These are phyloP conservation scores for Archips xylosteana DNA, from an alignment of 2,888 invertebrate species.

Conservation along the genomic window DNA sequence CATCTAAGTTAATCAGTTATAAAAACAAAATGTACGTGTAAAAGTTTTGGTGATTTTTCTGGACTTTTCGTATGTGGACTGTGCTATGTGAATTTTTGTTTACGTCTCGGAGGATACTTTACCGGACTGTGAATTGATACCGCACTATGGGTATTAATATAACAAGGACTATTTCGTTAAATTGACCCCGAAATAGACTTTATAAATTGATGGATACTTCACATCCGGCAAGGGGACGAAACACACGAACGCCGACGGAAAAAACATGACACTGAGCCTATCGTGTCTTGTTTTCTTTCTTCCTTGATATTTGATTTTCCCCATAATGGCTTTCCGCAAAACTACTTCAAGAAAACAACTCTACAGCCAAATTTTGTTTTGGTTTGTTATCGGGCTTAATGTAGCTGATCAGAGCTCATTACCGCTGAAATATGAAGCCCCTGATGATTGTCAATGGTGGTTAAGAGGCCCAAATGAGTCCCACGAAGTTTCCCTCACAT, in stretches of 20 bases:
- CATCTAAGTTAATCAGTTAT: conserved; percentile 39
- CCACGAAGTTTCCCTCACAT: conserved; percentile 91
- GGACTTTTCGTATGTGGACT: conserved; percentile 57
- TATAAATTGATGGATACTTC: conserved; percentile 83
- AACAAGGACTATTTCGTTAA: conserved; percentile 70
- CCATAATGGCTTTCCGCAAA: conserved; percentile 75
- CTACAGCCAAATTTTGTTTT: conserved; percentile 73
- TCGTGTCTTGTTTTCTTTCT: conserved; percentile 80
- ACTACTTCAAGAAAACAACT: conserved; percentile 67
- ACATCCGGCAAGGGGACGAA: conserved; percentile 79
- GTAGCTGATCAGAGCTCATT: conserved; percentile 81
- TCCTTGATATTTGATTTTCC: conserved; percentile 80
- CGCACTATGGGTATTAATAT: conserved; percentile 63
- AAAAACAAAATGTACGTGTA: conserved; percentile 44
- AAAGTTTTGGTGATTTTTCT: conserved; percentile 45
- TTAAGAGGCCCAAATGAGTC: conserved; percentile 86
- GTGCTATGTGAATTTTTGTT: conserved; percentile 63
- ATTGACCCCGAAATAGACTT: conserved; percentile 70
- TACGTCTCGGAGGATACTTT: conserved; percentile 53
- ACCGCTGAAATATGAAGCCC: conserved; percentile 90
- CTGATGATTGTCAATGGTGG: conserved; percentile 95
- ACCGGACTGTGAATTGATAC: conserved; percentile 57
- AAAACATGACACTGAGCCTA: conserved; percentile 84
- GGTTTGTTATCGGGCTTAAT: conserved; percentile 75
- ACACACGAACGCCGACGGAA: conserved; percentile 80